Evolutionary conservation across 1,140 invertebrate species (phyloP).

Genomic region (Halictus rubicundus): DNA sequence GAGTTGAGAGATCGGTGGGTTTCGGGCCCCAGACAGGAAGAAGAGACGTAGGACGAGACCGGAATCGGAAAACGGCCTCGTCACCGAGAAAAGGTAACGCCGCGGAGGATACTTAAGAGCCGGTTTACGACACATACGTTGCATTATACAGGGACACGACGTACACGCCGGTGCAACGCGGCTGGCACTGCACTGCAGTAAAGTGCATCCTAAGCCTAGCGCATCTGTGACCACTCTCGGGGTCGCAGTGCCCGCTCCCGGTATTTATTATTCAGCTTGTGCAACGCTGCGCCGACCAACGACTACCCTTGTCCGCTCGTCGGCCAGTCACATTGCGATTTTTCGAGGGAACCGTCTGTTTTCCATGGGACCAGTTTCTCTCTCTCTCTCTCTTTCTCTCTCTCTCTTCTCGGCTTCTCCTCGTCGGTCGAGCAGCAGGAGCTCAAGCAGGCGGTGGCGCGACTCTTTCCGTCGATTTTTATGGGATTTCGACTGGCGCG

Average conservation of each 20-base stretch:
- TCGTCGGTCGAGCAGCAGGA: not conserved
- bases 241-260: constrained; percentile 59
- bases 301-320: constrained; percentile 16
- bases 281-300: constrained; percentile 45
- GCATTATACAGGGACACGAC: constrained; percentile 41
- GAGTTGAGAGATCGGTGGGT: too few species aligned
- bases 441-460: not conserved
- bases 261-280: constrained; percentile 74
- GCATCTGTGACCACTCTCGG: constrained; percentile 72
- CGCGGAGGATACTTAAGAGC: constrained; percentile 46
- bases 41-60: constrained; percentile 24
- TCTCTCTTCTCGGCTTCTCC: not conserved
- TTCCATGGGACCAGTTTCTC: not conserved
- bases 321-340: constrained; percentile 23
- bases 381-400: not conserved
- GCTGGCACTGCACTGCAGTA: constrained; percentile 70
- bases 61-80: constrained; percentile 32
- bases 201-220: constrained; percentile 71
- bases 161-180: constrained; percentile 21
- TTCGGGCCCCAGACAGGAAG: not conserved
- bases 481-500: not conserved
- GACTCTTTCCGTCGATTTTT: constrained; percentile 1
- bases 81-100: constrained; percentile 29
- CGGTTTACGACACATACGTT: constrained; percentile 51
- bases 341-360: constrained; percentile 25